Evolutionary conservation across 2,797 vertebrate genomes (phyloP).

Genomic region (Staurois parvus): DNA sequence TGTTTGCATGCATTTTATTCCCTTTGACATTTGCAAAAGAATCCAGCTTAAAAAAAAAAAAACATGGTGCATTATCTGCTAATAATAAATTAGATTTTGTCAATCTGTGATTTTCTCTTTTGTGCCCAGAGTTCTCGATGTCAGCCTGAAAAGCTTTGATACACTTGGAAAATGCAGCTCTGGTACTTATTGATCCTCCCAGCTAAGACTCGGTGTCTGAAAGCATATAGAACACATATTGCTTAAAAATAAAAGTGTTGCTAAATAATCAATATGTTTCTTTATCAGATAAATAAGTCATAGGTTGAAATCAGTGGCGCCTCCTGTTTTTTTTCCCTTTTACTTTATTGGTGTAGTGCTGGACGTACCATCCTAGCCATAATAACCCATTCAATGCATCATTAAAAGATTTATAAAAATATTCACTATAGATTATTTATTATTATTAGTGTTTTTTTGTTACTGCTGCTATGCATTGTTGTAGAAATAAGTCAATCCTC

Average conservation of each 20-base stretch:
- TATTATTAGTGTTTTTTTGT: too few relatives aligned
- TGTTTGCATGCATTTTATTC: constrained; percentile 48
- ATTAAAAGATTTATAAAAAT: too few relatives aligned
- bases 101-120: constrained; percentile 58
- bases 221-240: constrained; percentile 61
- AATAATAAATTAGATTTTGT: constrained; percentile 61
- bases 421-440: too few relatives aligned
- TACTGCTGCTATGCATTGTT: too few relatives aligned
- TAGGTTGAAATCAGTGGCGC: constrained; percentile 58
- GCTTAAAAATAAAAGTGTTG: constrained; percentile 62
- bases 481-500: too few relatives aligned
- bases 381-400: too few relatives aligned
- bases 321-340: constrained; percentile 40
- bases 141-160: constrained; percentile 58
- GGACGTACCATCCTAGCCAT: not conserved
- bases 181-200: constrained; percentile 58
- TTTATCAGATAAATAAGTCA: constrained; percentile 63
- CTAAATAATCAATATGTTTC: constrained; percentile 60
- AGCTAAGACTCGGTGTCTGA: constrained; percentile 60
- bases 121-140: constrained; percentile 54
- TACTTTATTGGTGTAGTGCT: constrained; percentile 13
- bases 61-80: constrained; percentile 54
- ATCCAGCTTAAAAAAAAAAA: constrained; percentile 16
- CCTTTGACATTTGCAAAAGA: constrained; percentile 51
- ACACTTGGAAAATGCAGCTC: constrained; percentile 59